phyloP scores from a whole-genome alignment of 2,797 vertebrate species.

The Bradypodion ventrale region DNA sequence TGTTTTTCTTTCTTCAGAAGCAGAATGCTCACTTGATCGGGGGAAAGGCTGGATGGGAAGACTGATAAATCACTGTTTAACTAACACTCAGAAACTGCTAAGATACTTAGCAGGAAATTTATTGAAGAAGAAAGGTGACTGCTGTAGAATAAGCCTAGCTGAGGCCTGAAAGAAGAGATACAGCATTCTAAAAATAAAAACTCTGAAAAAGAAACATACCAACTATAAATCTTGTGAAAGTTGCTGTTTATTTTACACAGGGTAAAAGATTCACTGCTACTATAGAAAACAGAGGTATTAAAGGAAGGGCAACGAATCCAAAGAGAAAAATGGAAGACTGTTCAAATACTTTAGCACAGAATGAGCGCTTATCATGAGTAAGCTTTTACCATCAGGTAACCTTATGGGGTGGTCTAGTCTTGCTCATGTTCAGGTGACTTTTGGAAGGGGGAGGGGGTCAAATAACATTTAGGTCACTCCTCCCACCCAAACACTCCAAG shows the following conservation, averaged over 20 bases:
- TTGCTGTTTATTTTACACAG: conserved; percentile 10
- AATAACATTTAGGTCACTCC: no score
- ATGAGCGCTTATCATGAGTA: not conserved
- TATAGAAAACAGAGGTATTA: not conserved
- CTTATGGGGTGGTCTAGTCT: no score
- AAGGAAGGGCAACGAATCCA: not conserved
- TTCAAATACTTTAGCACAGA: not conserved
- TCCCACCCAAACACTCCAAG: no score
- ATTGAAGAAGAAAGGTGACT: not conserved
- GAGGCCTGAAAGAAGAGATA: not conserved
- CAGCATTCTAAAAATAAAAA: not conserved
- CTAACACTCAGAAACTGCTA: conserved; percentile 1
- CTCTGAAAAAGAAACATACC: not conserved
- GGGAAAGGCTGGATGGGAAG: not conserved
- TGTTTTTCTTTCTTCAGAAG: no score
- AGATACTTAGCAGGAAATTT: conserved; percentile 3
- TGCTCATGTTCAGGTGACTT: no score
- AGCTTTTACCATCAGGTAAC: not conserved
- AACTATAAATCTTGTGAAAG: not conserved
- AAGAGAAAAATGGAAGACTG: not conserved
- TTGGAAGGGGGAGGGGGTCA: no score
- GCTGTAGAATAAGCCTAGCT: not conserved
- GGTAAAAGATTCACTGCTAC: not conserved
- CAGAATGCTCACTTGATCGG: not conserved
- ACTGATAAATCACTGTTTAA: conserved; percentile 14